phyloP scores from a whole-genome alignment of 35 echinoderm and acorn worm genomes.

The Lytechinus variegatus region DNA sequence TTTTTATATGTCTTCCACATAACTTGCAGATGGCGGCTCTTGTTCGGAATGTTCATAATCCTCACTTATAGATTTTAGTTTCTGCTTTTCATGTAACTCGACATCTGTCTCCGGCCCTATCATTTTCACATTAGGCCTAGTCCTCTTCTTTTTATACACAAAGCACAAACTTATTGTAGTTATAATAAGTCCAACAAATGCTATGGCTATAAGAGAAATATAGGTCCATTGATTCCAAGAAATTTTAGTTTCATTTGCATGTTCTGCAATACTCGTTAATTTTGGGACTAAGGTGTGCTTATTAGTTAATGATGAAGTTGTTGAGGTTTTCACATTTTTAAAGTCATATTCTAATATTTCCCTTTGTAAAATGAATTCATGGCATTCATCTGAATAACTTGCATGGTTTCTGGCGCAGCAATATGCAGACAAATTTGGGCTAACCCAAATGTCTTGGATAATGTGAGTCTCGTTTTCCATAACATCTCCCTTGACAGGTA shows the following conservation, averaged over 20 bases:
- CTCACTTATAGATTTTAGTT: neutral
- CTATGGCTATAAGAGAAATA: neutral
- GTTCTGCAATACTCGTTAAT: neutral
- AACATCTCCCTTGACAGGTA: neutral
- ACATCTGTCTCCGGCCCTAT: neutral
- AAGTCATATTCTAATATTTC: neutral
- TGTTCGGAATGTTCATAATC: neutral
- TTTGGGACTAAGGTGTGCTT: neutral
- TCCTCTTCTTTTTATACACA: neutral
- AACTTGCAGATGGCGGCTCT: neutral
- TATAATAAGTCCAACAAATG: neutral
- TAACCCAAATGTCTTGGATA: neutral
- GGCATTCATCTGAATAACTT: neutral
- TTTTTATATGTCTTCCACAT: too few relatives aligned
- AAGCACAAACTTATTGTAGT: neutral
- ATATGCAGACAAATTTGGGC: neutral
- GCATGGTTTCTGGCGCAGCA: neutral
- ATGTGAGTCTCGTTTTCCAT: neutral
- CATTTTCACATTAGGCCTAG: neutral
- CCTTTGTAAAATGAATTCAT: neutral
- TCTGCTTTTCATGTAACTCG: neutral
- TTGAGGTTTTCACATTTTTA: neutral
- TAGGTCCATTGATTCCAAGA: neutral
- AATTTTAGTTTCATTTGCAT: neutral
- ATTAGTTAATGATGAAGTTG: neutral